A percentile compares a stretch with the other conserved stretches of the same genome.
Conservation (phyloP, 2,113 vertebrate species). For the Oryzias melastigma region DNA sequence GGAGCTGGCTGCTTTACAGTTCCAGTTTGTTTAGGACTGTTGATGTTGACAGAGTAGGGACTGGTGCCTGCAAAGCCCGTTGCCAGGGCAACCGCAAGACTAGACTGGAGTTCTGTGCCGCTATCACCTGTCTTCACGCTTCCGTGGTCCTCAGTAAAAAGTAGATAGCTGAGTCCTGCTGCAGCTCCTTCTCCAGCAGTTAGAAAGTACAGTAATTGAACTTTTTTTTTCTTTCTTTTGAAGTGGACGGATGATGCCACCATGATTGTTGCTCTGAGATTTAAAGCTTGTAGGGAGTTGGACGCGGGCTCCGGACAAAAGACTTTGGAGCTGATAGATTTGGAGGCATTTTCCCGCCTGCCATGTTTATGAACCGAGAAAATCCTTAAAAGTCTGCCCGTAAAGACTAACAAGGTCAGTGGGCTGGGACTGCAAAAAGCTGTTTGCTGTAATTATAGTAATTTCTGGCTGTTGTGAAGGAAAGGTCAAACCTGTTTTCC, state of each 20-base stretch:
- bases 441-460: background rate
- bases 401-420: conserved; percentile 11
- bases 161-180: conserved; percentile 12
- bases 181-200: conserved; percentile 4
- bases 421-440: conserved; percentile 1
- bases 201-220: conserved; percentile 22
- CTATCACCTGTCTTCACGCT: conserved; percentile 28
- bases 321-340: conserved; percentile 8
- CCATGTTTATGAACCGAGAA: conserved; percentile 1
- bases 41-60: conserved; percentile 15
- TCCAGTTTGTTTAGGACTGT: conserved; percentile 18
- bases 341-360: conserved; percentile 6
- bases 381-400: conserved; percentile 4
- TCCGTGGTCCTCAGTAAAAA: conserved; percentile 8
- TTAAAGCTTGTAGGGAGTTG: conserved; percentile 7
- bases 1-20: conserved; percentile 20
- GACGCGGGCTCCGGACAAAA: conserved; percentile 16
- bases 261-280: conserved; percentile 20
- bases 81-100: conserved; percentile 26
- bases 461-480: conserved; percentile 2
- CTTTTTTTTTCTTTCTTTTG: conserved; percentile 19
- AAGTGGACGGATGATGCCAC: conserved; percentile 7
- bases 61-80: conserved; percentile 21
- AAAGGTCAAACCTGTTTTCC: conserved; percentile 12
- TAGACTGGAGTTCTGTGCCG: conserved; percentile 15